A percentile compares a stretch with the other conserved stretches of the same genome.
These are phyloP conservation scores for Saimiri boliviensis DNA, from an alignment of 2,113 vertebrate species.

Conservation along the genomic window DNA sequence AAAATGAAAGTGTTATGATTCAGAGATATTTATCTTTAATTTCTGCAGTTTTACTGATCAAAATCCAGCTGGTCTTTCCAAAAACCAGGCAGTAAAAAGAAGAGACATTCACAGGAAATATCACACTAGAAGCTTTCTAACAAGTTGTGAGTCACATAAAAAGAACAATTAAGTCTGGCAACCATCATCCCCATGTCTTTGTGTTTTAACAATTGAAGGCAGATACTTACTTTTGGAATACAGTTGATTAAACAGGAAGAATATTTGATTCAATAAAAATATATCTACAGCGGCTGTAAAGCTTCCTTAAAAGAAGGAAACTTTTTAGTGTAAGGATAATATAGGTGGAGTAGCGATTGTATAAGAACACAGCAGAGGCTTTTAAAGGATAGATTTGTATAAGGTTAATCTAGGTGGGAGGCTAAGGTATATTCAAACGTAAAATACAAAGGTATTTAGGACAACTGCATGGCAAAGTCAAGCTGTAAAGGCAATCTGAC, in stretches of 20 bases:
- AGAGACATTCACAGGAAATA: background rate
- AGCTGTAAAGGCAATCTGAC: background rate
- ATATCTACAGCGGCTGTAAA: background rate
- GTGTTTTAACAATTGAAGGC: conserved; percentile 36
- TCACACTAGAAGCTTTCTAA: background rate
- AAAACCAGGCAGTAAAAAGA: background rate
- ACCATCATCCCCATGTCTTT: background rate
- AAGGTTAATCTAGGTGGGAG: background rate
- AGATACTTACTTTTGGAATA: conserved; percentile 24
- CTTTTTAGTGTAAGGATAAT: background rate
- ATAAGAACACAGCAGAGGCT: background rate
- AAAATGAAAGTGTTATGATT: conserved; percentile 52
- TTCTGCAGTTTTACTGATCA: conserved; percentile 8
- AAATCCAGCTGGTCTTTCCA: conserved; percentile 59
- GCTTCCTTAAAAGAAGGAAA: conserved; percentile 34
- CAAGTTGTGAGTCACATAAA: conserved; percentile 24
- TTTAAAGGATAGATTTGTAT: conserved; percentile 26
- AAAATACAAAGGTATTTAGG: conserved; percentile 30
- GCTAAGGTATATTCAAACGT: background rate
- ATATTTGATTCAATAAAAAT: background rate
- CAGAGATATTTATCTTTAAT: conserved; percentile 56
- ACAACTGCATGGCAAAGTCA: background rate
- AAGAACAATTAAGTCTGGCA: background rate
- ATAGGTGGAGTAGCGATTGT: conserved; percentile 6
- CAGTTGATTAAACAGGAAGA: conserved; percentile 38